Conservation (phyloP, 2,888 invertebrate genomes). For the Scaptodrosophila latifasciaeformis region DNA sequence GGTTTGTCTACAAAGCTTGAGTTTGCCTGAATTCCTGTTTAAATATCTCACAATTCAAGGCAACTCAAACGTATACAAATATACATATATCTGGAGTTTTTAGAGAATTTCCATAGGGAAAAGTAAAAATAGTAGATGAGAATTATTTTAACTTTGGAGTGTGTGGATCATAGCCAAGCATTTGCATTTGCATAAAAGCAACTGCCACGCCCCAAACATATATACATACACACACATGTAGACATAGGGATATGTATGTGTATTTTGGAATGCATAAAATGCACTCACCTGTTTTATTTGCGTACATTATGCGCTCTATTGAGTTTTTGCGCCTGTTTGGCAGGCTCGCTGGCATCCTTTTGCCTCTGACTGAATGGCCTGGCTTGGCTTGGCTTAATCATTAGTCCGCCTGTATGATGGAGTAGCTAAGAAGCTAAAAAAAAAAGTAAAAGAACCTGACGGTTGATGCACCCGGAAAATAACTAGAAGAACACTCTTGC, state of each 20-base stretch:
- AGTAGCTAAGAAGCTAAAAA: no score
- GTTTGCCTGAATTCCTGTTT: no score
- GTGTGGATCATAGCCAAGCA: background rate
- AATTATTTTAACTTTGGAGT: background rate
- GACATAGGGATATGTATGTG: background rate
- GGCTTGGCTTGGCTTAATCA: constrained; percentile 6
- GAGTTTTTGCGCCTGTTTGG: constrained; percentile 32
- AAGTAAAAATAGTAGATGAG: background rate
- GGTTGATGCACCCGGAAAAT: constrained; percentile 4
- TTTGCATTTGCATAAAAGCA: constrained; percentile 35
- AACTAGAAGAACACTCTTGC: background rate
- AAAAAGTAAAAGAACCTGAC: background rate
- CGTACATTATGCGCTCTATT: constrained; percentile 61
- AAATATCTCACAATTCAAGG: background rate
- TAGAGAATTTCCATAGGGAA: no score
- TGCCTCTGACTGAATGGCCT: background rate
- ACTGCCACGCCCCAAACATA: constrained; percentile 18
- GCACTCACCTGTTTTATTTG: constrained; percentile 62
- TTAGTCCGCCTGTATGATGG: background rate
- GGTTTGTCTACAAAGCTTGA: no score
- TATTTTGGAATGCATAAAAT: constrained; percentile 15
- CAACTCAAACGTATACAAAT: no score
- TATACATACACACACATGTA: constrained; percentile 4
- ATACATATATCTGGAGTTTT: no score
- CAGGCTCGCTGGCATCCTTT: constrained; percentile 18